Percentiles rank a stretch among this genome's conserved stretches.
These are phyloP conservation scores for Xenotilapia longispinis DNA, from an alignment of 2,113 vertebrate genomes.

Conservation along the genomic window DNA sequence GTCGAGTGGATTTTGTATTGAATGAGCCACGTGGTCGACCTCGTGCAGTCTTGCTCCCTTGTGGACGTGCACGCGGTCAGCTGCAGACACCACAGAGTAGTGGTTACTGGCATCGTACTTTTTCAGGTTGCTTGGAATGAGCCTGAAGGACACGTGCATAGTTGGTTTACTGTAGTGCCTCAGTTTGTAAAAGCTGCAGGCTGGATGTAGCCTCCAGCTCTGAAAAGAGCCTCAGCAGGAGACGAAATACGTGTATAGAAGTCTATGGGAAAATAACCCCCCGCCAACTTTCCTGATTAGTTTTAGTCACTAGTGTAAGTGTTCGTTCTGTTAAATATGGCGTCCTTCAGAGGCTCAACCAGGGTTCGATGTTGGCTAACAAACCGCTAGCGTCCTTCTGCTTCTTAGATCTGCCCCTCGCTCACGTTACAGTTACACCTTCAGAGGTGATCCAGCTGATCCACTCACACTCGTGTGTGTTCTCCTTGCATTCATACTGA, in stretches of 20 bases:
- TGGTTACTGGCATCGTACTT: accelerated
- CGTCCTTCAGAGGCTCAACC: not conserved
- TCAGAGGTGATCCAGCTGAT: not conserved
- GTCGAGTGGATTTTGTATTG: not conserved
- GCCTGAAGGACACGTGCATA: not conserved
- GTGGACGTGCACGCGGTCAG: not conserved
- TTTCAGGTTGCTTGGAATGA: not conserved
- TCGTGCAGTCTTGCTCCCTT: not conserved
- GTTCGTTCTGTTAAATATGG: accelerated
- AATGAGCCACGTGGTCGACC: not conserved
- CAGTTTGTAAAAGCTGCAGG: not conserved
- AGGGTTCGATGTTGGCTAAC: not conserved
- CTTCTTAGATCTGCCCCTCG: accelerated
- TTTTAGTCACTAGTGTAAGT: not conserved
- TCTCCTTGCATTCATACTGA: not conserved
- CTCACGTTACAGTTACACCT: not conserved
- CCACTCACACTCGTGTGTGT: not conserved
- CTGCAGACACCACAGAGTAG: not conserved
- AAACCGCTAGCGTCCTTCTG: not conserved
- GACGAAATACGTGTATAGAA: not conserved
- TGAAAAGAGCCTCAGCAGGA: not conserved
- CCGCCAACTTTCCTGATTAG: not conserved
- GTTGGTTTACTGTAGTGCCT: not conserved
- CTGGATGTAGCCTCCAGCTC: not conserved
- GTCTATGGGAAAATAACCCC: not conserved